phyloP scores from a whole-genome alignment of 2,113 vertebrate genomes.

The Notarius quadriscutis region DNA sequence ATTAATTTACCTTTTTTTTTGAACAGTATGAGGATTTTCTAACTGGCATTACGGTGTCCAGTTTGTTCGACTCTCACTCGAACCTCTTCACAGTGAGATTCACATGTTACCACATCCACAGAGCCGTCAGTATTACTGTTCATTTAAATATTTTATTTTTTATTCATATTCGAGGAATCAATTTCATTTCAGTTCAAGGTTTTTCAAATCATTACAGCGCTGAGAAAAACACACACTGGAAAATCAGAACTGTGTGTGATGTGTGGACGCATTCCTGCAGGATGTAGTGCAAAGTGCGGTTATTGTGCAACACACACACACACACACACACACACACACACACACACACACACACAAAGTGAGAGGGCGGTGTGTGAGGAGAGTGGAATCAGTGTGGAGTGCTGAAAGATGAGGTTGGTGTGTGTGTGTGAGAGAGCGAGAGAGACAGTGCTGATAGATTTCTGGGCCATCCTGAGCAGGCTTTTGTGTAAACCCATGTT shows the following conservation, averaged over 20 bases:
- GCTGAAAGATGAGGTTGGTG: constrained; percentile 6
- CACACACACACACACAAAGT: not conserved
- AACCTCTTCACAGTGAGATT: not conserved
- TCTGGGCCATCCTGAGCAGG: constrained; percentile 54
- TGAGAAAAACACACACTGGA: not conserved
- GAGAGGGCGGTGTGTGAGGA: not conserved
- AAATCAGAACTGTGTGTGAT: too few species aligned
- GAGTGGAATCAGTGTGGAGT: not conserved
- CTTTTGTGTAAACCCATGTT: constrained; percentile 49
- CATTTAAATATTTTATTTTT: too few species aligned
- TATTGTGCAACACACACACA: not conserved
- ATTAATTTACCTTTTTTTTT: too few species aligned
- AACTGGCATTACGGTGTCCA: not conserved
- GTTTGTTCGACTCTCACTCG: not conserved
- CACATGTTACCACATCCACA: too few species aligned
- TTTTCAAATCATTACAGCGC: not conserved
- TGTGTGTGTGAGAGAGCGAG: not conserved
- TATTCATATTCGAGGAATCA: not conserved
- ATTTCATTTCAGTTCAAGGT: not conserved
- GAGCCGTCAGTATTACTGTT: too few species aligned
- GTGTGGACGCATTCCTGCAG: not conserved
- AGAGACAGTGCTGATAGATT: constrained; percentile 49
- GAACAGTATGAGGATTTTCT: too few species aligned
- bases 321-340: not conserved
- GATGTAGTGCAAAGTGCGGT: not conserved